A percentile compares a stretch with the other conserved stretches of the same genome.
phyloP scores from a whole-genome alignment of 2,888 invertebrate genomes.

The Drosophila nr. perissopoda region DNA sequence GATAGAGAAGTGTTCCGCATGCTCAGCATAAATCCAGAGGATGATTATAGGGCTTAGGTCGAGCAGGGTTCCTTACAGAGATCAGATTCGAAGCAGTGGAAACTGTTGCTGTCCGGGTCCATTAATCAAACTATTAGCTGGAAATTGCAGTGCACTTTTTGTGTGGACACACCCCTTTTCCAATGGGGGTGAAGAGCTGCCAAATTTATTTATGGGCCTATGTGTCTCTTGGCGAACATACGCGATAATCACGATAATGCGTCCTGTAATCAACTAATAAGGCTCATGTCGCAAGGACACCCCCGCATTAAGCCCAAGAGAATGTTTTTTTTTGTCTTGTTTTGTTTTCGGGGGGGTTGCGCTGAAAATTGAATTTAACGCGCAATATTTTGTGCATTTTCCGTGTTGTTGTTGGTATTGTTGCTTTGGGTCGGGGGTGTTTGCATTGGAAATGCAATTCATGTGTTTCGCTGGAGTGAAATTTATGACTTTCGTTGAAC shows the following conservation, averaged over 20 bases:
- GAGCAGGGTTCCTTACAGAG: constrained; percentile 15
- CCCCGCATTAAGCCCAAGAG: constrained; percentile 42
- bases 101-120: constrained; percentile 67
- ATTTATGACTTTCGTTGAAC: constrained; percentile 69
- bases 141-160: constrained; percentile 59
- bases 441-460: constrained; percentile 72
- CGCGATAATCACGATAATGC: constrained; percentile 86
- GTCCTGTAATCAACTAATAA: constrained; percentile 86
- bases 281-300: constrained; percentile 76
- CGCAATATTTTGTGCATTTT: constrained; percentile 82
- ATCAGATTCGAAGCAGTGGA: constrained; percentile 7
- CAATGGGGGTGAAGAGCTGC: not conserved
- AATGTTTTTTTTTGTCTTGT: constrained; percentile 14
- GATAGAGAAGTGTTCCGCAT: constrained; percentile 5
- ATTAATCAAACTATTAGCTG: constrained; percentile 86
- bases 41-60: constrained; percentile 61
- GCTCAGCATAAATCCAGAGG: constrained; percentile 22
- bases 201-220: constrained; percentile 67
- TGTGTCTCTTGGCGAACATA: constrained; percentile 51
- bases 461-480: constrained; percentile 69
- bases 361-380: constrained; percentile 83
- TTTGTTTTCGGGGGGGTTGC: constrained; percentile 45
- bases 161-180: constrained; percentile 75
- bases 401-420: constrained; percentile 44
- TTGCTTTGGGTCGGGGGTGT: constrained; percentile 46